phyloP scores from a whole-genome alignment of 2,888 invertebrate genomes.

The Volucella zonaria region DNA sequence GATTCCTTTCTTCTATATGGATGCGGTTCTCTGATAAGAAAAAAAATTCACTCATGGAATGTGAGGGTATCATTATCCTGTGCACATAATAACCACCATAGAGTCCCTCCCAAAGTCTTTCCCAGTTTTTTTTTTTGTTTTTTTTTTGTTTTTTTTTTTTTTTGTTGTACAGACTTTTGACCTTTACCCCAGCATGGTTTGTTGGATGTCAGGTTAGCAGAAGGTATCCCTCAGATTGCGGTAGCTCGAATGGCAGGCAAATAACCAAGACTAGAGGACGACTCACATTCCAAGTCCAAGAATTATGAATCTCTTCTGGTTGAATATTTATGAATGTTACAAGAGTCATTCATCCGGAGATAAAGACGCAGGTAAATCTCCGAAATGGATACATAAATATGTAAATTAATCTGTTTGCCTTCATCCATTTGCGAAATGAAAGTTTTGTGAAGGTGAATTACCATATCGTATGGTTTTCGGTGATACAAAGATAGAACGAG shows the following conservation, averaged over 20 bases:
- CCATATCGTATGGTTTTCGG: constrained; percentile 32
- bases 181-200: constrained; percentile 14
- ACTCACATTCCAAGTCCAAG: background rate
- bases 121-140: background rate
- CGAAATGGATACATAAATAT: constrained; percentile 67
- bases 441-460: constrained; percentile 41
- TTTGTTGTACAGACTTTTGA: constrained; percentile 17
- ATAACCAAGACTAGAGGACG: background rate
- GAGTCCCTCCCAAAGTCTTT: background rate
- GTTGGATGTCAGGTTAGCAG: no score
- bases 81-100: constrained; percentile 31
- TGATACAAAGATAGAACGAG: background rate
- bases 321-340: constrained; percentile 66
- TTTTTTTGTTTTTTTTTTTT: background rate
- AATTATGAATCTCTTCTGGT: constrained; percentile 65
- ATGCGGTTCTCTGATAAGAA: background rate
- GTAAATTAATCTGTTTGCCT: constrained; percentile 67
- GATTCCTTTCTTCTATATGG: background rate
- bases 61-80: constrained; percentile 46
- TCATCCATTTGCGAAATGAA: constrained; percentile 55
- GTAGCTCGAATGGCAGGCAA: background rate
- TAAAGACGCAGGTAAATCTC: constrained; percentile 68
- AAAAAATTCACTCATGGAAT: constrained; percentile 11
- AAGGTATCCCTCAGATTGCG: no score
- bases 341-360: constrained; percentile 50